phyloP scores from a whole-genome alignment of 2,113 vertebrate genomes.

The Marcusenius ussheri region DNA sequence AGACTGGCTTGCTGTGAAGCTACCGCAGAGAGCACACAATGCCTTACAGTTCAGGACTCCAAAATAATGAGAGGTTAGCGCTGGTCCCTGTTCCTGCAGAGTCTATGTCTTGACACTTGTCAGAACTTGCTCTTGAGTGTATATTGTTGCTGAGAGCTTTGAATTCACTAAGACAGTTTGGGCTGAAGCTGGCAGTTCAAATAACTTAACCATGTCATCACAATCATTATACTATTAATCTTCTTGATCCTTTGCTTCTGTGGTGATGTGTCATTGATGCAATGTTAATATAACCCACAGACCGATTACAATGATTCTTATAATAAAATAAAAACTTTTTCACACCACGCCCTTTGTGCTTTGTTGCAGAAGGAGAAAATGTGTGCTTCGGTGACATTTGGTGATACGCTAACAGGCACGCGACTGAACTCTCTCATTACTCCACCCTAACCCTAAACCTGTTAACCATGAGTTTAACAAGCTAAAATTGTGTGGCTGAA shows the following conservation, averaged over 20 bases:
- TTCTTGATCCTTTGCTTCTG: not conserved
- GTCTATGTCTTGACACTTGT: not conserved
- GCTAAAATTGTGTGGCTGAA: not conserved
- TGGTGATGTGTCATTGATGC: conserved; percentile 1
- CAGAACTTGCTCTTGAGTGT: conserved; percentile 1
- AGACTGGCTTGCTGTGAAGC: not conserved
- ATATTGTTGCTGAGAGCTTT: conserved; percentile 2
- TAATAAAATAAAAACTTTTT: not conserved
- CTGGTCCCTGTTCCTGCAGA: not conserved
- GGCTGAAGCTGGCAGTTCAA: not conserved
- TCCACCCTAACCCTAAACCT: not conserved
- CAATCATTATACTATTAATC: conserved; percentile 4
- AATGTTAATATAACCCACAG: not conserved
- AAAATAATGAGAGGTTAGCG: conserved; percentile 4
- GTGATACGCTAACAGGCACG: not conserved
- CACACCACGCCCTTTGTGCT: not conserved
- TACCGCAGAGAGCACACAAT: not conserved
- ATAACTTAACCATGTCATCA: not conserved
- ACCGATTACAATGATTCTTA: not conserved
- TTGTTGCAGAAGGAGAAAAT: not conserved
- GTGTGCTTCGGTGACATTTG: not conserved
- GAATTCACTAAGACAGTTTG: not conserved
- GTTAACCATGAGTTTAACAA: not conserved
- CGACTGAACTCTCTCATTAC: not conserved
- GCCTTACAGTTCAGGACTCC: not conserved